Conservation (phyloP, 2,888 invertebrate genomes). For the Hyles lineata region DNA sequence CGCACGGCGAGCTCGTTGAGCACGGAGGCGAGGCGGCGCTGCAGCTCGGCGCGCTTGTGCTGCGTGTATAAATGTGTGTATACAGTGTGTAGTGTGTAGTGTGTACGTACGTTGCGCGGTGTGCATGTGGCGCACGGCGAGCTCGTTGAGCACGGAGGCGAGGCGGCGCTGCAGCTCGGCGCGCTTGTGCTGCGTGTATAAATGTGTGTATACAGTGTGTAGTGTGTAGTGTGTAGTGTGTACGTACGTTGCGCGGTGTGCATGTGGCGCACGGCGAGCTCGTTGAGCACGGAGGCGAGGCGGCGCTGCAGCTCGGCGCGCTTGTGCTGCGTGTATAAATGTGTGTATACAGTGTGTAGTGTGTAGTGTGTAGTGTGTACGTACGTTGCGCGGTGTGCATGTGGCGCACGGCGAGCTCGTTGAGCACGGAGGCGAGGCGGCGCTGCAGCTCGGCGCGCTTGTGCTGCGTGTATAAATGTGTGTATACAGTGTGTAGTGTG, state of each 20-base stretch:
- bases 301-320: slow-evolving; percentile 85
- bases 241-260: slow-evolving; percentile 88
- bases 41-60: slow-evolving; percentile 82
- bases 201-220: slow-evolving; percentile 49
- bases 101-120: slow-evolving; percentile 86
- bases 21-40: slow-evolving; percentile 90
- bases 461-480: slow-evolving; percentile 46
- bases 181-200: slow-evolving; percentile 63
- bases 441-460: slow-evolving; percentile 84
- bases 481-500: slow-evolving; percentile 56
- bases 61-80: slow-evolving; percentile 35
- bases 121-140: slow-evolving; percentile 93
- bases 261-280: slow-evolving; percentile 93
- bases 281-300: slow-evolving; percentile 93
- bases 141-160: slow-evolving; percentile 93
- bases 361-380: slow-evolving; percentile 40
- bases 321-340: slow-evolving; percentile 57
- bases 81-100: slow-evolving; percentile 48
- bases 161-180: slow-evolving; percentile 86
- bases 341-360: slow-evolving; percentile 55
- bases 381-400: slow-evolving; percentile 91
- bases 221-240: slow-evolving; percentile 48
- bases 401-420: slow-evolving; percentile 92
- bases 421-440: slow-evolving; percentile 91
- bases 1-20: slow-evolving; percentile 93